These are phyloP conservation scores for Vulpes ferrilata DNA, from an alignment of 2,113 vertebrate genomes.

Conservation along the genomic window DNA sequence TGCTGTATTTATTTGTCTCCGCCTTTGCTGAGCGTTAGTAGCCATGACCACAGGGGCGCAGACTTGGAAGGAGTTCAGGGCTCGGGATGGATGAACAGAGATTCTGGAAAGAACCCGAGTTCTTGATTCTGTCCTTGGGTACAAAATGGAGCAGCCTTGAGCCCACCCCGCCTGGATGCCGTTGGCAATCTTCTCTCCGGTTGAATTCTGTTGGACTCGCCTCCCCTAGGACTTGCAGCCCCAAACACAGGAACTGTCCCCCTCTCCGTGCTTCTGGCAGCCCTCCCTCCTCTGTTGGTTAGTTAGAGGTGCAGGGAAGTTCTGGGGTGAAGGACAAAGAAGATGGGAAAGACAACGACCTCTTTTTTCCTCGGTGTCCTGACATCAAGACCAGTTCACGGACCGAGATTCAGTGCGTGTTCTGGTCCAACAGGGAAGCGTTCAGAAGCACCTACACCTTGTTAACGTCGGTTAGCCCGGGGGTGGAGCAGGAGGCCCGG, in stretches of 20 bases:
- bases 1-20: not conserved
- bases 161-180: not conserved
- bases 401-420: not conserved
- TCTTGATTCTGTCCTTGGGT: not conserved
- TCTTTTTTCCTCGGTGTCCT: not conserved
- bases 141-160: too few relatives aligned
- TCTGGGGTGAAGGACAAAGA: not conserved
- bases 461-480: constrained; percentile 10
- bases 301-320: not conserved
- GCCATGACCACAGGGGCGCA: not conserved
- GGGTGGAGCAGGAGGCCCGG: not conserved
- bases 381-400: not conserved
- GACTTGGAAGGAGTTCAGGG: not conserved
- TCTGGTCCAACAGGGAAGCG: not conserved
- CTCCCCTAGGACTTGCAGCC: not conserved
- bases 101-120: not conserved
- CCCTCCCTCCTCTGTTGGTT: not conserved
- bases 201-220: not conserved
- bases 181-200: not conserved
- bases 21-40: not conserved
- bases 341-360: not conserved
- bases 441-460: not conserved
- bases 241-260: not conserved
- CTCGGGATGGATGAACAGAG: not conserved
- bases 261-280: not conserved